Conservation (phyloP, 2,113 vertebrate genomes). For the Cebus imitator region DNA sequence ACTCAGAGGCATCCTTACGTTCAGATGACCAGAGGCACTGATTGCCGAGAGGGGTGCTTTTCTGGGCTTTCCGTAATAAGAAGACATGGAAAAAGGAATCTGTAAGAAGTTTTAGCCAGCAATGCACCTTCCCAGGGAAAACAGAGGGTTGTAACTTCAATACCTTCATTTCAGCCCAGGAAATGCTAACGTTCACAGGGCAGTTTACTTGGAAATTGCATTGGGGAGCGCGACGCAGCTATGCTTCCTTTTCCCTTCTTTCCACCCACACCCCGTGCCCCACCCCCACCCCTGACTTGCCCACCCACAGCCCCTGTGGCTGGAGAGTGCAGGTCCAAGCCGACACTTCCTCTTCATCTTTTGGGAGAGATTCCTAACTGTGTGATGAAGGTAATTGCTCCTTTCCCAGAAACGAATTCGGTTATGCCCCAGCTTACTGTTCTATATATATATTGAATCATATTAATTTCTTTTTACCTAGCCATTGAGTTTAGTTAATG, state of each 20-base stretch:
- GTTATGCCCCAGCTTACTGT: constrained; percentile 61
- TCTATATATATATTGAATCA: constrained; percentile 69
- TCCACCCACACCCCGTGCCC: fast-evolving
- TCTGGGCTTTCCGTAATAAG: too few relatives aligned
- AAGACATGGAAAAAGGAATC: too few relatives aligned
- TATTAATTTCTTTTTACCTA: constrained; percentile 78
- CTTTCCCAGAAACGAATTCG: constrained; percentile 64
- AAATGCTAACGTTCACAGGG: neutral
- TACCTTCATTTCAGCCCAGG: neutral
- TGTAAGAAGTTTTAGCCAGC: fast-evolving
- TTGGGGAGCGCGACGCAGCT: neutral
- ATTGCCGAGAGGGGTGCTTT: fast-evolving
- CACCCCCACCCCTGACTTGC: too few relatives aligned
- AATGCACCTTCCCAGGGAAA: neutral
- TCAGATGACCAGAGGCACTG: neutral
- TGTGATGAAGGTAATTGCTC: constrained; percentile 61
- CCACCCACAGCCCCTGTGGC: fast-evolving
- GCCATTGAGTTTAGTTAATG: constrained; percentile 73
- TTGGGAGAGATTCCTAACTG: constrained; percentile 64
- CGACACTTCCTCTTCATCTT: constrained; percentile 43
- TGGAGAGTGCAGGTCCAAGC: neutral
- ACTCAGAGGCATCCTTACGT: fast-evolving
- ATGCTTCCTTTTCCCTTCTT: neutral
- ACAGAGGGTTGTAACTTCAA: neutral
- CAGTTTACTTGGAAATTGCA: neutral